A percentile compares a stretch with the other conserved stretches of the same genome.
These are phyloP conservation scores for Parazoanthus darwini DNA, from an alignment of 92 coral and sea anemone species.

Conservation along the genomic window DNA sequence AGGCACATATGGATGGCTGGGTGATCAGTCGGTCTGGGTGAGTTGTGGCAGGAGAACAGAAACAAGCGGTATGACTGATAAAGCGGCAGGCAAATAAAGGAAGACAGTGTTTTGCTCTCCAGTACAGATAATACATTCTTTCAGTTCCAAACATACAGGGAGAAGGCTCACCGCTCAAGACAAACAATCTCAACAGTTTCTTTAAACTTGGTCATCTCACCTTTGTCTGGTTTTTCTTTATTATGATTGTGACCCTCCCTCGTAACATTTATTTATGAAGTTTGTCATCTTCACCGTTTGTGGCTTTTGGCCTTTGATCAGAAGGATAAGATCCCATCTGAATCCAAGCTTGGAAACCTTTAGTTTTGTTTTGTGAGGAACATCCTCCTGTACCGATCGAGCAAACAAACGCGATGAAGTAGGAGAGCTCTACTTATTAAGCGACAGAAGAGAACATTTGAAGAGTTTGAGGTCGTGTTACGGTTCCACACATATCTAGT, in stretches of 20 bases:
- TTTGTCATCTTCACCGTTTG: slow-evolving; percentile 15
- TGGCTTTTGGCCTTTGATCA: slow-evolving; percentile 16
- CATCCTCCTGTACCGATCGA: neutral
- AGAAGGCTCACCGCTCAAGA: neutral
- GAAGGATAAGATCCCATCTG: slow-evolving; percentile 7
- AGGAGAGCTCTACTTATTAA: neutral
- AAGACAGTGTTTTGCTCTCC: neutral
- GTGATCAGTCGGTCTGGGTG: neutral
- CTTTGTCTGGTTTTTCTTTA: neutral
- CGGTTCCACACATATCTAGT: neutral
- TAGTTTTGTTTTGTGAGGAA: neutral
- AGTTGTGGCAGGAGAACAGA: neutral
- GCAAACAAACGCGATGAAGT: neutral
- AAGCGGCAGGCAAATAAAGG: neutral
- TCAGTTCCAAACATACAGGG: neutral
- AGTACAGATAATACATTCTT: too few relatives aligned
- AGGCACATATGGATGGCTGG: neutral
- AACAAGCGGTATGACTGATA: neutral
- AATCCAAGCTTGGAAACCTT: neutral
- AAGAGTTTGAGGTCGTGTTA: neutral
- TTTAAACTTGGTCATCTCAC: slow-evolving; percentile 1
- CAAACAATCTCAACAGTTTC: slow-evolving; percentile 3
- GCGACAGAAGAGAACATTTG: neutral
- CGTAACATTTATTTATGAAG: slow-evolving; percentile 21
- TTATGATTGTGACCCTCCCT: neutral